Conservation (phyloP, 2,113 vertebrate genomes). For the Hydropotes inermis region DNA sequence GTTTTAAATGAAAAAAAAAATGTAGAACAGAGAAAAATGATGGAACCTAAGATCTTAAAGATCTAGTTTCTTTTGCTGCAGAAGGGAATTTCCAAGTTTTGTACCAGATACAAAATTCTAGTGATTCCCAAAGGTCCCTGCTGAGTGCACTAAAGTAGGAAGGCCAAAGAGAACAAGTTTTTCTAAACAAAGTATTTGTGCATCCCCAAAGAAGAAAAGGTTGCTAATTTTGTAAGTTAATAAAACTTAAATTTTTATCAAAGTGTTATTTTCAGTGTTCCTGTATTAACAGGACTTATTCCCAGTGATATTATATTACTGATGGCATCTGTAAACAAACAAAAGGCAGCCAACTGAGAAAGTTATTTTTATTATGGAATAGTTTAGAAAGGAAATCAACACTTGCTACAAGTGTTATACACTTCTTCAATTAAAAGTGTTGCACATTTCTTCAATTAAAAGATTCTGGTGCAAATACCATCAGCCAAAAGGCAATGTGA, state of each 20-base stretch:
- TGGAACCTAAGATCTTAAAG: conserved; percentile 10
- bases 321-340: background rate
- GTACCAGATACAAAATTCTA: conserved; percentile 5
- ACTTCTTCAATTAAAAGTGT: conserved; percentile 6
- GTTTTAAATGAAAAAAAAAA: background rate
- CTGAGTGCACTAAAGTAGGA: background rate
- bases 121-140: background rate
- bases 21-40: background rate
- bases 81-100: conserved; percentile 15
- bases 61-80: background rate
- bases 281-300: conserved; percentile 8
- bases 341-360: conserved; percentile 9
- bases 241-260: conserved; percentile 45
- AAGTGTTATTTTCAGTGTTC: conserved; percentile 36
- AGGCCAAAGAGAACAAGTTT: background rate
- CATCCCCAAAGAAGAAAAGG: background rate
- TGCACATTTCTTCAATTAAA: background rate
- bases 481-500: background rate
- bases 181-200: conserved; percentile 21
- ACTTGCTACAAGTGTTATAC: background rate
- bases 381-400: conserved; percentile 33
- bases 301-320: background rate
- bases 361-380: conserved; percentile 11
- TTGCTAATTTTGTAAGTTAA: conserved; percentile 34
- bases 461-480: background rate